Evolutionary conservation across 2,888 invertebrate genomes (phyloP).

Genomic region (Oxystoma pomonae): DNA sequence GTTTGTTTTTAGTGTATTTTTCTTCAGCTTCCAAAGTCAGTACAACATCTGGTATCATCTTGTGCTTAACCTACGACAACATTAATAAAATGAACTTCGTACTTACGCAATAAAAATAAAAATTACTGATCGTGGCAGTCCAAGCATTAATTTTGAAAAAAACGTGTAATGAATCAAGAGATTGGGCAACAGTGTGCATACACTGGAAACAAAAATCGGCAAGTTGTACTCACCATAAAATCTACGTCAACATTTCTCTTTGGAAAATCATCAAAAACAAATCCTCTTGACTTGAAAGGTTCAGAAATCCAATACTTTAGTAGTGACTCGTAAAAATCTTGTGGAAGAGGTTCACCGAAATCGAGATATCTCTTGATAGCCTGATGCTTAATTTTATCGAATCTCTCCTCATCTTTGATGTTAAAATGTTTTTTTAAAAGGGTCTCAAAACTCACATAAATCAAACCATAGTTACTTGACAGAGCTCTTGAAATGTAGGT

Average conservation of each 20-base stretch:
- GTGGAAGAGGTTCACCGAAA: slow-evolving; percentile 48
- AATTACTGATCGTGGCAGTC: too few relatives aligned
- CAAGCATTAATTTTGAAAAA: too few relatives aligned
- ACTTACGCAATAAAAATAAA: too few relatives aligned
- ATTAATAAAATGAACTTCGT: too few relatives aligned
- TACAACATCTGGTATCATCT: slow-evolving; percentile 54
- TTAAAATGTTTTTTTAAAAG: slow-evolving; percentile 30
- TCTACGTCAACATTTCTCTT: slow-evolving; percentile 53
- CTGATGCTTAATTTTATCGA: slow-evolving; percentile 22
- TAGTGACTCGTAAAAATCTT: slow-evolving; percentile 47
- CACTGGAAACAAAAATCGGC: too few relatives aligned
- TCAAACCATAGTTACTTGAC: slow-evolving; percentile 54
- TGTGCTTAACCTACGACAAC: slow-evolving; percentile 3
- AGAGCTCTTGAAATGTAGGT: slow-evolving; percentile 50
- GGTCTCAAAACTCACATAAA: slow-evolving; percentile 50
- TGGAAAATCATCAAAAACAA: slow-evolving; percentile 62
- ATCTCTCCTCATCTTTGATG: slow-evolving; percentile 17
- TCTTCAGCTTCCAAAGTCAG: slow-evolving; percentile 49
- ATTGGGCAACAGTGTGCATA: too few relatives aligned
- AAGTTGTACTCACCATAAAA: slow-evolving; percentile 50
- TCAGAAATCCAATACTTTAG: slow-evolving; percentile 53
- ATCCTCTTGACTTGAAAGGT: slow-evolving; percentile 51
- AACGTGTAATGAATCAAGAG: too few relatives aligned
- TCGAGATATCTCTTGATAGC: slow-evolving; percentile 49
- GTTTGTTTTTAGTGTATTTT: slow-evolving; percentile 30